A percentile compares a stretch with the other conserved stretches of the same genome.
phyloP scores from a whole-genome alignment of 1,140 invertebrate genomes.

The Drosophila punjabiensis region DNA sequence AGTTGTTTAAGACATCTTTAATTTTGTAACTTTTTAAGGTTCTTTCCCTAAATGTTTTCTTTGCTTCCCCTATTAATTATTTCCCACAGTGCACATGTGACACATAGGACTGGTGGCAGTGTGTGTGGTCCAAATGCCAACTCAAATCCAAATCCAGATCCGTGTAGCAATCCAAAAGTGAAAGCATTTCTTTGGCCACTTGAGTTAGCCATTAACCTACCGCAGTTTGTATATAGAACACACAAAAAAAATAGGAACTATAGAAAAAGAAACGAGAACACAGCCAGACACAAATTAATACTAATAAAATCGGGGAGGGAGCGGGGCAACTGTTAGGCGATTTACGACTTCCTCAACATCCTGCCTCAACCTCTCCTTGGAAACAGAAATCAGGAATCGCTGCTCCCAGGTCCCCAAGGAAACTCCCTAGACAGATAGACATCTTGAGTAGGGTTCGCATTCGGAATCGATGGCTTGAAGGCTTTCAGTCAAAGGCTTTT shows the following conservation, averaged over 20 bases:
- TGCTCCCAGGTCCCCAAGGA: conserved; percentile 28
- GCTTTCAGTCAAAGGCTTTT: conserved; percentile 79
- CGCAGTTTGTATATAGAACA: conserved; percentile 75
- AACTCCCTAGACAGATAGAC: conserved; percentile 66
- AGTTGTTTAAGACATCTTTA: neutral
- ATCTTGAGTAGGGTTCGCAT: conserved; percentile 76
- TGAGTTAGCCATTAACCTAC: conserved; percentile 76
- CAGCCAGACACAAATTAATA: conserved; percentile 62
- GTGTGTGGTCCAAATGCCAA: conserved; percentile 69
- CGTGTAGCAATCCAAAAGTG: conserved; percentile 40
- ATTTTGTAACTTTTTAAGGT: too few relatives aligned
- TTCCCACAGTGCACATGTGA: conserved; percentile 12
- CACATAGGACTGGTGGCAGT: conserved; percentile 57
- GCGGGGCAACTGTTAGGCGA: conserved; percentile 64
- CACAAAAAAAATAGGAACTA: conserved; percentile 10
- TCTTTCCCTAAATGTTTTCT: neutral
- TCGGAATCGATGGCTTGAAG: conserved; percentile 43
- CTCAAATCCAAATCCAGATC: conserved; percentile 18
- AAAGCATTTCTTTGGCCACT: conserved; percentile 71
- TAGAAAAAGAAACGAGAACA: conserved; percentile 37
- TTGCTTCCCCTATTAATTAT: neutral
- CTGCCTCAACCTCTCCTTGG: conserved; percentile 23
- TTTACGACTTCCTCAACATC: conserved; percentile 79
- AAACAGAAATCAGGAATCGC: conserved; percentile 33
- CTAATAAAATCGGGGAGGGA: conserved; percentile 50